These are phyloP conservation scores for Polypterus bichir DNA, from an alignment of 2,113 vertebrate species.

Conservation along the genomic window DNA sequence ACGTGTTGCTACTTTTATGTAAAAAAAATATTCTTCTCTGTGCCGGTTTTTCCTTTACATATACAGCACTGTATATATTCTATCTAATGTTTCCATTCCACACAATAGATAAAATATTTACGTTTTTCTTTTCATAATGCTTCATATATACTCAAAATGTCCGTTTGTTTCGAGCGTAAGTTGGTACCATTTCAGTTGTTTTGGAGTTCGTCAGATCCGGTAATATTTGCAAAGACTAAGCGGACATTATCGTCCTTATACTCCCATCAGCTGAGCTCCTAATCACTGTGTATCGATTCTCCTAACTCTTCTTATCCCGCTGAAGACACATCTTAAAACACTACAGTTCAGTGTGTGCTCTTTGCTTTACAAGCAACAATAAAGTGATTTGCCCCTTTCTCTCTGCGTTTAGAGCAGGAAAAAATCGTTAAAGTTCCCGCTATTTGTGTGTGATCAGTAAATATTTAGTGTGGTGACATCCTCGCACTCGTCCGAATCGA, in stretches of 20 bases:
- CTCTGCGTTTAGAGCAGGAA: constrained; percentile 56
- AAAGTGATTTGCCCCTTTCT: constrained; percentile 81
- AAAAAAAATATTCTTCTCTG: too few relatives aligned
- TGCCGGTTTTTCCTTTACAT: too few relatives aligned
- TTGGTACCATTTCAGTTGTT: too few relatives aligned
- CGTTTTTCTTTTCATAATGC: too few relatives aligned
- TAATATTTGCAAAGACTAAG: too few relatives aligned
- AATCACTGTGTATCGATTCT: constrained; percentile 76
- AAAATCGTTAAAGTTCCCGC: constrained; percentile 78
- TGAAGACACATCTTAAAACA: constrained; percentile 75
- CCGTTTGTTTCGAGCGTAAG: too few relatives aligned
- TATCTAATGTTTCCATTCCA: too few relatives aligned
- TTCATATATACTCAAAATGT: too few relatives aligned
- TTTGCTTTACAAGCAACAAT: constrained; percentile 88
- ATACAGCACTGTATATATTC: too few relatives aligned
- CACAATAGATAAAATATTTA: too few relatives aligned
- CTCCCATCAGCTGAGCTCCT: constrained; percentile 52
- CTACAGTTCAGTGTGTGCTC: constrained; percentile 63
- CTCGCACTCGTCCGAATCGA: constrained; percentile 79
- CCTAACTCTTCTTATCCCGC: constrained; percentile 77
- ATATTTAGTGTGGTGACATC: constrained; percentile 92
- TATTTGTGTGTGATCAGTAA: constrained; percentile 94
- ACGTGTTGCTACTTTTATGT: too few relatives aligned
- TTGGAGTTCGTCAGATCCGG: too few relatives aligned
- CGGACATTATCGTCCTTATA: constrained; percentile 23